Percentiles rank a stretch among this genome's conserved stretches.
phyloP scores from a whole-genome alignment of 2,888 invertebrate species.

The Chaetogeoica ovagalla region DNA sequence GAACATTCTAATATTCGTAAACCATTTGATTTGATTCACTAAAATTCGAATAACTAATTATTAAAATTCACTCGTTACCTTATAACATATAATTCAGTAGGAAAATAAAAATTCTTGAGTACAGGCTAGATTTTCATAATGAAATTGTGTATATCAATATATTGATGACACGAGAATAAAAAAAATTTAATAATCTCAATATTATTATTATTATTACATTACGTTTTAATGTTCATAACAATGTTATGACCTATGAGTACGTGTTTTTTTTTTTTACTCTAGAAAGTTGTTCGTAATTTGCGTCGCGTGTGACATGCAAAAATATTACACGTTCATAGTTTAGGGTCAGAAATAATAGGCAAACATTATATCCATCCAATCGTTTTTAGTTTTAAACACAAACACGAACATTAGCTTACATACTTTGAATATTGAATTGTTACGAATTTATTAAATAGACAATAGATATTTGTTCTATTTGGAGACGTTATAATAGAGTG shows the following conservation, averaged over 20 bases:
- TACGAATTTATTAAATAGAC: no score
- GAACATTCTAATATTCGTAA: no score
- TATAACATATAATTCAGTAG: no score
- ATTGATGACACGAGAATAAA: no score
- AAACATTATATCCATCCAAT: background rate
- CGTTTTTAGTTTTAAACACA: background rate
- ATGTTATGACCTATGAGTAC: slow-evolving; percentile 14
- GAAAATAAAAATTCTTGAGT: no score
- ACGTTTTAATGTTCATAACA: slow-evolving; percentile 5
- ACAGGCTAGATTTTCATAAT: no score
- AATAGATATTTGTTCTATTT: no score
- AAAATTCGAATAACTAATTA: no score
- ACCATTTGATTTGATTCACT: no score
- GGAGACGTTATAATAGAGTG: no score
- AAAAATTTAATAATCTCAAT: background rate
- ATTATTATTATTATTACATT: background rate
- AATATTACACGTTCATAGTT: background rate
- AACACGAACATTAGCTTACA: background rate
- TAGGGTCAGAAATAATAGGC: background rate
- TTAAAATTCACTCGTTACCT: no score
- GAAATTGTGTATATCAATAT: no score
- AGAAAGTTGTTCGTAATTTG: slow-evolving; percentile 9
- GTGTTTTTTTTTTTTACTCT: slow-evolving; percentile 14
- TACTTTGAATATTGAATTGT: slow-evolving; percentile 5
- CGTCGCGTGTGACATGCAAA: slow-evolving; percentile 25